Base-by-base conservation (phyloP, 1,140 invertebrate genomes). In the Drosophila tristis region DNA sequence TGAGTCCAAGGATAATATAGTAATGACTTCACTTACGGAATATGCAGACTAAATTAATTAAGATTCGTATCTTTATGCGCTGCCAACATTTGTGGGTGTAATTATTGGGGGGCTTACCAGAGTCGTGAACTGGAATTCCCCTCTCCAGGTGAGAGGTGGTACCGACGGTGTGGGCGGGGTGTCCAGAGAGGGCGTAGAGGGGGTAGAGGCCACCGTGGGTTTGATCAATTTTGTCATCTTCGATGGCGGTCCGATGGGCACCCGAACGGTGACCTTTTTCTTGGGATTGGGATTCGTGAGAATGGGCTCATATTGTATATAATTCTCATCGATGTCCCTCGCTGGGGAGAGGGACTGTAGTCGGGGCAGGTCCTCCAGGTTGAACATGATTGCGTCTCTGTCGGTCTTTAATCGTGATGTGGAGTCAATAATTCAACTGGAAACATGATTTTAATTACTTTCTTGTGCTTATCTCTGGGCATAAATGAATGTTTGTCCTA, bases 261-360 rank as follows among this genome's bases (percentile, higher is more conserved):
- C 60, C 2, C 56, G 74, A 0, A 60, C 44, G 11, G 63, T 73
- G 8, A 57, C 45, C 5, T 56, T 63, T 39, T 73, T 73, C 50
- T 78, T 85, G 26, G 63, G 73, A 35, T 60, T 67, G 13, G 47
- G 47, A n/a, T 43, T 23, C 5, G 39, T 29, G 20, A 16, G 15
- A 15, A 29, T 45, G 20, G 15, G 5, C 0, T 54, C 35, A 6
- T 65, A 50, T 4, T 48, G 31, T 6, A 20, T 20, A 20, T 20
- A 20, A 20, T 20, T 20, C 20, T 76, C 80, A 20, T 90, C 90
- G 0, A 91, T 57, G 5, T 92, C 85, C 59, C 71, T 68, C 7
- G 78, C 55, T 2, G 91, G 91, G 2, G 91, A 92, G 11, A 92
- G 58, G 25, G 91, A 92, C 74, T 92, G 80, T 74, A 92, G 54